These are phyloP conservation scores for Philopotamus ludificatus DNA, from an alignment of 1,140 invertebrate species.

Conservation along the genomic window DNA sequence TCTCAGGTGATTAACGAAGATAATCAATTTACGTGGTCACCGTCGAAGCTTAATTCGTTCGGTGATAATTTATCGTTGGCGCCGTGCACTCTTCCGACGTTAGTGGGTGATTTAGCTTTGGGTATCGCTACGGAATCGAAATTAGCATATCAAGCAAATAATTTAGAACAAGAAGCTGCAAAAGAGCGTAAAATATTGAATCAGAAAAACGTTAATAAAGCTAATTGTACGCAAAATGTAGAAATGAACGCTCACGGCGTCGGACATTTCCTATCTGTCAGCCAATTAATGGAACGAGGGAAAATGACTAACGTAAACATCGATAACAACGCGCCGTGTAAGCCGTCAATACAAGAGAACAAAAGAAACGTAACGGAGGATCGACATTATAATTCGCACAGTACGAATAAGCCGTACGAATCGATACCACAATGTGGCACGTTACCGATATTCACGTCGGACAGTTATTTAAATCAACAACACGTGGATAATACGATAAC, in stretches of 20 bases:
- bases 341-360: constrained; percentile 13
- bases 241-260: constrained; percentile 27
- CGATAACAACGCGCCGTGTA: not conserved
- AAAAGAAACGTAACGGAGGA: not conserved
- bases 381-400: not conserved
- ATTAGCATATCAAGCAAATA: constrained; percentile 42
- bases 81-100: constrained; percentile 57
- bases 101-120: constrained; percentile 61
- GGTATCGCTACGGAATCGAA: constrained; percentile 47
- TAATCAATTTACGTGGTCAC: constrained; percentile 60
- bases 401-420: constrained; percentile 11
- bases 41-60: constrained; percentile 55
- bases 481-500: constrained; percentile 2
- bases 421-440: not conserved
- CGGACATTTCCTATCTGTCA: constrained; percentile 61
- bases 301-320: constrained; percentile 20
- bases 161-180: constrained; percentile 39
- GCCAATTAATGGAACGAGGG: constrained; percentile 60
- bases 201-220: constrained; percentile 10
- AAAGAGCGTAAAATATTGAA: constrained; percentile 13
- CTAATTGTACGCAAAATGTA: constrained; percentile 18
- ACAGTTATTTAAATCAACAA: constrained; percentile 3
- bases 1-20: constrained; percentile 47
- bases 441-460: constrained; percentile 5
- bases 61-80: constrained; percentile 50